Evolutionary conservation across 1,140 invertebrate genomes (phyloP), one percentile per base, ranked within the genome.

Genomic region (Aphelenchoides avenae): DNA sequence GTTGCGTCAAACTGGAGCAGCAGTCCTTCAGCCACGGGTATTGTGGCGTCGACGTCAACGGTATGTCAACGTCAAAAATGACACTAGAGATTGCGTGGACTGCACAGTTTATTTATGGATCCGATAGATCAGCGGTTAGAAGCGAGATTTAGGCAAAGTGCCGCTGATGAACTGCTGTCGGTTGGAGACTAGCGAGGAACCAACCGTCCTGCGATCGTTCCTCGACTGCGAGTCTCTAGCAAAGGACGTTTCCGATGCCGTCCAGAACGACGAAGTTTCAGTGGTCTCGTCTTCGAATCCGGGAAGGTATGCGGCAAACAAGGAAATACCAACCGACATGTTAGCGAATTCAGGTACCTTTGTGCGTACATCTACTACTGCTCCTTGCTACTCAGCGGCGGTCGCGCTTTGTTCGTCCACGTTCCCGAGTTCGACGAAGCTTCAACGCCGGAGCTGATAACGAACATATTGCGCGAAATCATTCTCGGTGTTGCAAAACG

Each of bases 311-410:
- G 29, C 9, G 44, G 24, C 22, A 2, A 15, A 2, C 40, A 6
- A 27, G 42, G 42, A 31, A 50, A 48, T 36, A 36, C n/a, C n/a
- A n/a, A n/a, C n/a, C n/a, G n/a, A n/a, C n/a, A 31, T 9, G 30
- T 18, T 1, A 31, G 39, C 20, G 26, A 40, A n/a, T 58, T 6
- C 0, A 58, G 56, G 37, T 58, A 22, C 46, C 55, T 58, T 22
- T 60, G 57, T 44, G 57, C 31, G 34, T 60, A 61, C 42, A 61
- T 60, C 34, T 60, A 64, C 24, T 60, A 60, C 40, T 61, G 33
- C 47, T 60, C 57, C 5, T 15, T 60, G 31, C 29, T 36, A 11
- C 29, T 27, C 4, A 40, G 36, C 30, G 7, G 27, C 5, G 57
- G 57, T n/a, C 58, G 42, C n/a, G 29, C 39, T n/a, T 36, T 60